Evolutionary conservation across 2,888 invertebrate species (phyloP).

Genomic region (Cheilosia soror): DNA sequence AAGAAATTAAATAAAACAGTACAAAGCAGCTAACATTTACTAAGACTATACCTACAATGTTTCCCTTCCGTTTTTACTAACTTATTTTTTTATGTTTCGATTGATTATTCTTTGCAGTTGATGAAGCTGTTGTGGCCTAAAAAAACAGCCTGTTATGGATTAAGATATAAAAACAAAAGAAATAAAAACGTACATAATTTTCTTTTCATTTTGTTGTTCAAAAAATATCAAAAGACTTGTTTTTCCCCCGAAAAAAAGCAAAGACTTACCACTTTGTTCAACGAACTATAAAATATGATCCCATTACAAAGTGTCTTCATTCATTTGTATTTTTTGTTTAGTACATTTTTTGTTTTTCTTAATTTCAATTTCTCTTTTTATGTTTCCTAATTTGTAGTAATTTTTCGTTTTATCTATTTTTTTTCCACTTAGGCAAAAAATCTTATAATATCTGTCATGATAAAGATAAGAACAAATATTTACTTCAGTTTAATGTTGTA

Average conservation of each 20-base stretch:
- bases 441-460: conserved; percentile 64
- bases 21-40: conserved; percentile 29
- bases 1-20: neutral
- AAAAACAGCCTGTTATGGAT: conserved; percentile 79
- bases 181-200: conserved; percentile 45
- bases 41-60: conserved; percentile 35
- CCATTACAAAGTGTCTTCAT: conserved; percentile 38
- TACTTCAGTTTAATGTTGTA: conserved; percentile 71
- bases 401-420: conserved; percentile 23
- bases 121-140: conserved; percentile 82
- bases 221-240: conserved; percentile 79
- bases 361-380: conserved; percentile 21
- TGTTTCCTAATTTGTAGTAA: conserved; percentile 29
- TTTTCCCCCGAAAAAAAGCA: conserved; percentile 60
- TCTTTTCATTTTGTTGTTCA: conserved; percentile 33
- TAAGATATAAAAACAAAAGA: conserved; percentile 65
- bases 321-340: conserved; percentile 18
- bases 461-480: conserved; percentile 71
- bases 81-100: conserved; percentile 80
- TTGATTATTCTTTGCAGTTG: conserved; percentile 84
- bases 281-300: conserved; percentile 33
- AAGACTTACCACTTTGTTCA: conserved; percentile 70
- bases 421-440: conserved; percentile 63
- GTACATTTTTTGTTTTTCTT: conserved; percentile 4
- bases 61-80: conserved; percentile 79